Percentiles rank a stretch among this genome's conserved stretches.
These are phyloP conservation scores for Actinia equina DNA, from an alignment of 64 coral and sea anemone genomes.

Conservation along the genomic window DNA sequence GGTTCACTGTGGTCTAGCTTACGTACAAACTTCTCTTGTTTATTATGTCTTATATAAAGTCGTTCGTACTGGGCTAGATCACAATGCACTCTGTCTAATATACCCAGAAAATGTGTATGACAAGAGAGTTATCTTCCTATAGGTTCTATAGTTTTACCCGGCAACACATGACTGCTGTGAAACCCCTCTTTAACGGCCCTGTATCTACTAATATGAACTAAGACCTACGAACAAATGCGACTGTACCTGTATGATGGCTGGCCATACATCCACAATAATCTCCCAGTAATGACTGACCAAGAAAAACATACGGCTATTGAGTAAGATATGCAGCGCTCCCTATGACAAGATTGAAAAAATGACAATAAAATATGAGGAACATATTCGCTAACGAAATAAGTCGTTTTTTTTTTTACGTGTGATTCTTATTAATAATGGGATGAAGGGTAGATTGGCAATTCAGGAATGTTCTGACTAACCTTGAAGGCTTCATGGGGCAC, in stretches of 20 bases:
- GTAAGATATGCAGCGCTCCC: slow-evolving; percentile 81
- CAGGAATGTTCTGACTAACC: slow-evolving; percentile 25
- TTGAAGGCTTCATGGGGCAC: slow-evolving; percentile 91
- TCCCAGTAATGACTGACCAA: slow-evolving; percentile 94
- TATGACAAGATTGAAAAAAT: neutral
- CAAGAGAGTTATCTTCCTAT: too few relatives aligned
- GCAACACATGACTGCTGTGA: too few relatives aligned
- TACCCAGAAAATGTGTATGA: too few relatives aligned
- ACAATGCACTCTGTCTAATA: too few relatives aligned
- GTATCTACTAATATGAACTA: too few relatives aligned
- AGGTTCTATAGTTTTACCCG: too few relatives aligned
- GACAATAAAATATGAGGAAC: neutral
- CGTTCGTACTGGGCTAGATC: too few relatives aligned
- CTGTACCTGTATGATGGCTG: slow-evolving; percentile 81
- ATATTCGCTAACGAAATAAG: too few relatives aligned
- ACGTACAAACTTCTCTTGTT: too few relatives aligned
- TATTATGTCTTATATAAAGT: too few relatives aligned
- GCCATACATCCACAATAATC: slow-evolving; percentile 89
- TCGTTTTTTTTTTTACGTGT: neutral
- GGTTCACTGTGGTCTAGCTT: too few relatives aligned
- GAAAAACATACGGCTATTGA: slow-evolving; percentile 86
- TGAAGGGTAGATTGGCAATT: neutral
- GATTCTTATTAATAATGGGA: neutral
- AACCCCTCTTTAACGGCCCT: too few relatives aligned
- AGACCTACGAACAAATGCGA: neutral